Evolutionary conservation across 2,113 vertebrate species (phyloP), one percentile per base, ranked within the genome.

Genomic region (Atractosteus spatula): DNA sequence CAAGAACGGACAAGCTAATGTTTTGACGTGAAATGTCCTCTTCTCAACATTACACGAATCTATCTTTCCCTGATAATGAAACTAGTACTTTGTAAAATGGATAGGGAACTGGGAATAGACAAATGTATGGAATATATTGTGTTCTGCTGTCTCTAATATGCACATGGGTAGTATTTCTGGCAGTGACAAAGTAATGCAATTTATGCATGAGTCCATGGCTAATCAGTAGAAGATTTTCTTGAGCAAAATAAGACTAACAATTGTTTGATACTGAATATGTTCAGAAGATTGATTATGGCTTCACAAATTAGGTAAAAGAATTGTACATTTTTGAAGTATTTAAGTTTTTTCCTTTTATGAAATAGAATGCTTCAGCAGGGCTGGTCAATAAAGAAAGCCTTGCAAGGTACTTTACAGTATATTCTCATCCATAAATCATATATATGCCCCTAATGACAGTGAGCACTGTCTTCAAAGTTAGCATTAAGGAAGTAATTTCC

Each of bases 141-240:
- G 13, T 59, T 59, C 7, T 59, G 59, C 55, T 63, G 56, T 14
- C 56, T 69, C 64, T 64, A 63, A 73, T 80, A 66, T 1, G 69
- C 73, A 71, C 72, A 66, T 63, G 61, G 56, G 72, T 72, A 55
- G 66, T 56, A 66, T 66, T 75, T 66, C 71, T 55, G 45, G 7
- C 70, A 14, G 41, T 56, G 55, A 73, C 67, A 66, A 42, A 41
- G 66, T 65, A 75, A 63, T 47, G 69, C 3, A 44, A 68, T 16
- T 29, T 17, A 47, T 41, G 66, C 66, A 41, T 10, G 10, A 68
- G 47, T 55, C n/a, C 2, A 68, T 44, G 10, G 11, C 16, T 55
- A 51, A 68, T 68, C 66, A 29, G 14, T 68, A 17, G 43, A 8
- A 63, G 29, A 29, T n/a, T 2, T 17, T 29, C 29, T 41, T 8